A percentile compares a stretch with the other conserved stretches of the same genome.
Conservation (phyloP, 2,797 vertebrate species). For the Cryptoprocta ferox region DNA sequence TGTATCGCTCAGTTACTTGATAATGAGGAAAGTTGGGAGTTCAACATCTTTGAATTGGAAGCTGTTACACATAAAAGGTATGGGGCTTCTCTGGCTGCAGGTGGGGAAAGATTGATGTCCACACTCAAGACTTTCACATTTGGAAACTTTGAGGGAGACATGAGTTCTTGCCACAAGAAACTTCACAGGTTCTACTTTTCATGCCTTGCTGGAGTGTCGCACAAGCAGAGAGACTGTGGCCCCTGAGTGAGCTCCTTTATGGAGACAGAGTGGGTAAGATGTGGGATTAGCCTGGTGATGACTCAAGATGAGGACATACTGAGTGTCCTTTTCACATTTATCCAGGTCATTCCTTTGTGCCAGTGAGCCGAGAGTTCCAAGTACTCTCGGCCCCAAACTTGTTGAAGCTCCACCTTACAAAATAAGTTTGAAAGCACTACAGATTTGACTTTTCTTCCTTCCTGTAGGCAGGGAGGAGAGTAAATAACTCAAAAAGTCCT, state of each 20-base stretch:
- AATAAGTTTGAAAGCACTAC: background rate
- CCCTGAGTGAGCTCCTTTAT: background rate
- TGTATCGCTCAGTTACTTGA: constrained; percentile 86
- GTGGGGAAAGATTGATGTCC: background rate
- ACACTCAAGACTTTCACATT: background rate
- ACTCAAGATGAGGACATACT: background rate
- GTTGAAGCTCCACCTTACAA: background rate
- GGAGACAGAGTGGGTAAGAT: background rate
- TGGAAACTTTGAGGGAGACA: background rate
- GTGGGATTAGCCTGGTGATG: background rate
- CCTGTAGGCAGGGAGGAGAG: background rate
- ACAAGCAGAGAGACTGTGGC: background rate
- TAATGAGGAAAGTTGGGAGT: constrained; percentile 90
- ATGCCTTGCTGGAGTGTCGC: background rate
- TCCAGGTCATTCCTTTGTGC: background rate
- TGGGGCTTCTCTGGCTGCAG: background rate
- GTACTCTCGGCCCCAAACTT: background rate
- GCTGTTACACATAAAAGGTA: constrained; percentile 90
- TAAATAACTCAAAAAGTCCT: background rate
- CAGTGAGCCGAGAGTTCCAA: background rate
- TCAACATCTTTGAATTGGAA: constrained; percentile 91
- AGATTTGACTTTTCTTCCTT: background rate
- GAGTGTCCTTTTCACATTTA: background rate
- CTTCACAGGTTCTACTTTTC: background rate
- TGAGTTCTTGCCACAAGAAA: background rate